phyloP scores from a whole-genome alignment of 2,888 invertebrate species.

The Tachystola acroxantha region DNA sequence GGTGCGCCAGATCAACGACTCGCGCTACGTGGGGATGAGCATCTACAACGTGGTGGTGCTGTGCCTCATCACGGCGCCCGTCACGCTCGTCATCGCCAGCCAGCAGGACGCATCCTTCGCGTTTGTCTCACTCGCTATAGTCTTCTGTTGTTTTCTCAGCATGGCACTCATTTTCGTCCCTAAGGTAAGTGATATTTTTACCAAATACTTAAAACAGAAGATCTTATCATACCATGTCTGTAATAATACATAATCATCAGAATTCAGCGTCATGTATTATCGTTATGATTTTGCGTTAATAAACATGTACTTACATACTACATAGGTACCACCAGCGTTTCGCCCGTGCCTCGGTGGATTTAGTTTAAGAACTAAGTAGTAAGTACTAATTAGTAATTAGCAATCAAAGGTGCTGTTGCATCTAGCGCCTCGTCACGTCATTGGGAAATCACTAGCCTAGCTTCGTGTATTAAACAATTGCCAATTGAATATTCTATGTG shows the following conservation, averaged over 20 bases:
- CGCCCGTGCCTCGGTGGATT: too few species aligned
- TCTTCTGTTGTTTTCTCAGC: slow-evolving; percentile 98
- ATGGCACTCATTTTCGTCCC: slow-evolving; percentile 99
- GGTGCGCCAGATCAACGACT: slow-evolving; percentile 98
- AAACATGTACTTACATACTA: too few species aligned
- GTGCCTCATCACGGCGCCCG: slow-evolving; percentile 98
- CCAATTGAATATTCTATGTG: too few species aligned
- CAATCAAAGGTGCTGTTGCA: too few species aligned
- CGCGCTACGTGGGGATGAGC: slow-evolving; percentile 98
- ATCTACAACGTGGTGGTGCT: slow-evolving; percentile 99
- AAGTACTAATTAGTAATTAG: too few species aligned
- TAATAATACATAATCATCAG: background rate
- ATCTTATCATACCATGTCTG: background rate
- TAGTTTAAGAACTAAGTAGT: too few species aligned
- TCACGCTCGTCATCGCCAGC: slow-evolving; percentile 96
- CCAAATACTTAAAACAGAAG: background rate
- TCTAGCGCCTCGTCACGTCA: too few species aligned
- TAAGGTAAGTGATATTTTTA: slow-evolving; percentile 88
- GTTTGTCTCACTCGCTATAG: slow-evolving; percentile 96
- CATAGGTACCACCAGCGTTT: too few species aligned
- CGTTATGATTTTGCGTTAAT: too few species aligned
- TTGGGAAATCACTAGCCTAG: too few species aligned
- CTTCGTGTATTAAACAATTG: too few species aligned
- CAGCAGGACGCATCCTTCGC: slow-evolving; percentile 99
- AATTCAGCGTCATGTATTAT: too few species aligned